phyloP scores from a whole-genome alignment of 2,113 vertebrate genomes.

The Etia nguti region DNA sequence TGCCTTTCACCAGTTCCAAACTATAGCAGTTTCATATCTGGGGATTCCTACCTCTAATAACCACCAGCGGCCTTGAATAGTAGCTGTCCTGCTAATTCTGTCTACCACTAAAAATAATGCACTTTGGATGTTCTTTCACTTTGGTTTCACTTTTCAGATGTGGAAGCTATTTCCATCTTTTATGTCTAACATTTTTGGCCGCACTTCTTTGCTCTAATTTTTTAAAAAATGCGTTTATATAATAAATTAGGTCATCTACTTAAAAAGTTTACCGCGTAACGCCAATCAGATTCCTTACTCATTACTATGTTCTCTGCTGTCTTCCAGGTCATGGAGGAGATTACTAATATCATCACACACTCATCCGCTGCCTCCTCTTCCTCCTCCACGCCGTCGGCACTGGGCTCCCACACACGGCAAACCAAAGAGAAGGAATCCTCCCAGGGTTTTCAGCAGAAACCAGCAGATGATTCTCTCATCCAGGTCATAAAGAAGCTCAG shows the following conservation, averaged over 20 bases:
- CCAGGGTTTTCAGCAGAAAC: conserved; percentile 52
- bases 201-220: neutral
- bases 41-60: neutral
- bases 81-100: neutral
- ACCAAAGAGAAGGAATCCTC: conserved; percentile 49
- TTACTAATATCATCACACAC: conserved; percentile 75
- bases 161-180: fast-evolving
- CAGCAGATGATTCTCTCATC: conserved; percentile 84
- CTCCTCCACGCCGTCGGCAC: conserved; percentile 57
- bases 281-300: neutral
- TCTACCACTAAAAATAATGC: neutral
- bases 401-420: conserved; percentile 22
- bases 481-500: conserved; percentile 96
- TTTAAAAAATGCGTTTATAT: neutral
- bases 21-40: neutral
- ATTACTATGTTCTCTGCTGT: neutral
- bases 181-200: neutral
- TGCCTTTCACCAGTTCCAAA: neutral
- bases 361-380: conserved; percentile 72
- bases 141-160: neutral
- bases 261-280: fast-evolving
- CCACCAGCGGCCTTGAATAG: neutral
- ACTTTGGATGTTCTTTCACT: neutral
- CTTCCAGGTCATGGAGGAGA: conserved; percentile 87
- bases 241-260: neutral